Base-by-base conservation (phyloP, 2,797 vertebrate genomes). In the Heteromormyrus szaboi region DNA sequence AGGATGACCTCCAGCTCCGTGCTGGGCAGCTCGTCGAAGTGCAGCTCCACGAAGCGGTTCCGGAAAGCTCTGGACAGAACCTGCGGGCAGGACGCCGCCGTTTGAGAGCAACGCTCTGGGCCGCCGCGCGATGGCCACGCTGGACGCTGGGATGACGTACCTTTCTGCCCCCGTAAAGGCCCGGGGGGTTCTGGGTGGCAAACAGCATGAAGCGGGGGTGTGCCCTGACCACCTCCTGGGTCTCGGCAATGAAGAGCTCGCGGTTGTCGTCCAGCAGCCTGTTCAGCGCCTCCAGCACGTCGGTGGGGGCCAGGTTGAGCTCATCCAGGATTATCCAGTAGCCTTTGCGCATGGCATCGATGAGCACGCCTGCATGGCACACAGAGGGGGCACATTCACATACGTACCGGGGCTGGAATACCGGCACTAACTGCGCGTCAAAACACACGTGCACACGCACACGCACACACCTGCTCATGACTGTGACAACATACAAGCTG, bases 281-380 rank as follows among this genome's bases (percentile, higher is more conserved):
- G 93, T 99, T 99, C 11, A 99, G 96, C 88, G 99, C 99, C 92
- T 99, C 99, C 88, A 99, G 94, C 48, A 99, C 99, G 89, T 99
- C 98, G 0, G 98, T 99, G 89, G 99, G 98, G 59, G 99, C 99
- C 88, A 99, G 95, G 92, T 99, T 99, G 91, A 99, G 92, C 93
- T 99, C 99, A 88, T 99, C 99, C 41, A 99, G 95, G 89, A 99
- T 96, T 83, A 99, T 97, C 99, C 99, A 99, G 93, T 99, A 99
- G 86, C 99, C 99, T 89, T 98, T 99, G 91, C 97, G 96, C 98
- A 99, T 99, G 85, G 99, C 98, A 90, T 98, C 97, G 89, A 99
- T 98, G 89, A 99, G 95, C 89, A 99, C 92, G 3, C 99, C 99
- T 99, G 92, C 1, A 76, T 7, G 68, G 33, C 4, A 37, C 12